phyloP scores from a whole-genome alignment of 1,140 invertebrate genomes.

The Zaprionus gabonicus region DNA sequence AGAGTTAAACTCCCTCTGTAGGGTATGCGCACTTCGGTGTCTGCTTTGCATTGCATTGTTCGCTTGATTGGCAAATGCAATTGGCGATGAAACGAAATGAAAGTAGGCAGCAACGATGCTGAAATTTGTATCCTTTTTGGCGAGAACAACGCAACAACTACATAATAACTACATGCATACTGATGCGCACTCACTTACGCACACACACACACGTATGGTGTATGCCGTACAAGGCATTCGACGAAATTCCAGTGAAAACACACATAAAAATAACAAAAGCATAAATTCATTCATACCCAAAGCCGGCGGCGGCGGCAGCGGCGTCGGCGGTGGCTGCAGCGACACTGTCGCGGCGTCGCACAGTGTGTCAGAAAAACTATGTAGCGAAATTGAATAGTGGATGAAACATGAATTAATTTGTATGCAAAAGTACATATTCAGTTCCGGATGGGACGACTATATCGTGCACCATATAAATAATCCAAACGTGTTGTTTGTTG shows the following conservation, averaged over 20 bases:
- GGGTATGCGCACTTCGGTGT: constrained; percentile 13
- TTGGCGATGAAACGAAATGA: constrained; percentile 22
- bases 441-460: too few species aligned
- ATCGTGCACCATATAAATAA: too few species aligned
- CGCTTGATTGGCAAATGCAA: constrained; percentile 29
- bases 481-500: too few species aligned
- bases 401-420: too few species aligned
- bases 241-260: constrained; percentile 63
- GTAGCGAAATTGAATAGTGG: too few species aligned
- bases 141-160: constrained; percentile 21
- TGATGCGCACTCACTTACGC: constrained; percentile 1
- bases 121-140: constrained; percentile 48
- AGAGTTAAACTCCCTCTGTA: neutral
- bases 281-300: constrained; percentile 67
- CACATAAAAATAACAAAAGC: constrained; percentile 68
- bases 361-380: too few species aligned
- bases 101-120: constrained; percentile 26
- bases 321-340: constrained; percentile 21
- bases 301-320: constrained; percentile 21
- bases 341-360: constrained; percentile 20
- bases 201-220: neutral
- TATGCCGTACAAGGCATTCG: constrained; percentile 48
- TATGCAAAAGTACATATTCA: too few species aligned
- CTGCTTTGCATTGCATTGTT: neutral
- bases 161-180: constrained; percentile 20